Evolutionary conservation across 2,888 invertebrate genomes (phyloP).

Genomic region (Andricus quercusramuli): DNA sequence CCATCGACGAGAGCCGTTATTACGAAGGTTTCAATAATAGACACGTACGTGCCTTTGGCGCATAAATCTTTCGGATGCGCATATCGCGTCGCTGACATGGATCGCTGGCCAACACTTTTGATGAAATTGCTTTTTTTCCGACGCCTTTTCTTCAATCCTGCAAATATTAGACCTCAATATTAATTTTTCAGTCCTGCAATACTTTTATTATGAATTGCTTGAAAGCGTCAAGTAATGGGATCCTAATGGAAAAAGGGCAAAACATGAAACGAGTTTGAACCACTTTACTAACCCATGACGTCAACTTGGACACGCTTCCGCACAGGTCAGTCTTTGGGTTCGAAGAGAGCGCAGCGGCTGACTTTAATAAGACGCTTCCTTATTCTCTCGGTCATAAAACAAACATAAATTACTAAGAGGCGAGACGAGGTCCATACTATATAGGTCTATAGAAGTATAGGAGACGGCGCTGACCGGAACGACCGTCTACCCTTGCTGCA

Average conservation of each 20-base stretch:
- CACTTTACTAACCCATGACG: slow-evolving; percentile 16
- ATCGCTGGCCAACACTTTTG: slow-evolving; percentile 59
- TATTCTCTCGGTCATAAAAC: slow-evolving; percentile 73
- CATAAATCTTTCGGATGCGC: slow-evolving; percentile 65
- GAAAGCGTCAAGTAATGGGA: neutral
- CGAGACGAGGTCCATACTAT: slow-evolving; percentile 57
- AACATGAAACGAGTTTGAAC: neutral
- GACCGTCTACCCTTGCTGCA: slow-evolving; percentile 48
- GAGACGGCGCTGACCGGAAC: slow-evolving; percentile 63
- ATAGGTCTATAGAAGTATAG: too few species aligned
- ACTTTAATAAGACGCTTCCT: slow-evolving; percentile 75
- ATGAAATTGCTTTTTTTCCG: slow-evolving; percentile 33
- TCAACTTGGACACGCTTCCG: slow-evolving; percentile 53
- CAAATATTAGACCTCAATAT: neutral
- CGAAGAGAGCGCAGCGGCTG: slow-evolving; percentile 59
- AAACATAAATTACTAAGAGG: slow-evolving; percentile 72
- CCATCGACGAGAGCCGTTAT: slow-evolving; percentile 63
- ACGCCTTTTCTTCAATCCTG: neutral
- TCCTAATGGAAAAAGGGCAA: neutral
- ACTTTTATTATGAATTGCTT: neutral
- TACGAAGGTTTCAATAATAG: slow-evolving; percentile 71
- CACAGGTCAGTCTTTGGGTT: slow-evolving; percentile 55
- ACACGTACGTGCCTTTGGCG: slow-evolving; percentile 65
- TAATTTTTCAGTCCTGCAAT: neutral
- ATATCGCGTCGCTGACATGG: slow-evolving; percentile 56